Percentiles rank a stretch among this genome's conserved stretches.
Conservation (phyloP, 2,888 invertebrate species). For the Helicoverpa assulta region DNA sequence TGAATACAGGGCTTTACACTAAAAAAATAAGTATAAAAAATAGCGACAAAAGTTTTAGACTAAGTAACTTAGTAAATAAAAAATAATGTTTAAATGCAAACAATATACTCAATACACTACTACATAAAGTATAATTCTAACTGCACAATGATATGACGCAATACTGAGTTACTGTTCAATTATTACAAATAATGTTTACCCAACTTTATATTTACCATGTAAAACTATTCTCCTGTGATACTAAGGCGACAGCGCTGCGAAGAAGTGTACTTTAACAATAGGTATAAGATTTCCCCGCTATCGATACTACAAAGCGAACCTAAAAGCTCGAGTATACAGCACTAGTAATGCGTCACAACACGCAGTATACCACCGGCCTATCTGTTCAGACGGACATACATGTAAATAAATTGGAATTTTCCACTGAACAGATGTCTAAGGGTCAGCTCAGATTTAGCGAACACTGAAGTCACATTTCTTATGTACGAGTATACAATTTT, state of each 20-base stretch:
- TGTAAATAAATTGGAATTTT: background rate
- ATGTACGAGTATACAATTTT: background rate
- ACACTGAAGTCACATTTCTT: background rate
- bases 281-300: background rate
- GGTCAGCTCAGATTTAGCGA: background rate
- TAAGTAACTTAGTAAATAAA: conserved; percentile 32
- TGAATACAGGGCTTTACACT: conserved; percentile 21
- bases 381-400: background rate
- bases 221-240: too few species aligned
- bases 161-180: conserved; percentile 41
- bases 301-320: conserved; percentile 8
- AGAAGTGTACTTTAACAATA: background rate
- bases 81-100: conserved; percentile 53
- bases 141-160: conserved; percentile 51
- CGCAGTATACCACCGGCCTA: conserved; percentile 23
- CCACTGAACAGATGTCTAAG: background rate
- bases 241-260: background rate
- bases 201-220: too few species aligned
- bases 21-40: conserved; percentile 19
- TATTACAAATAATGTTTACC: conserved; percentile 12
- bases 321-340: conserved; percentile 33
- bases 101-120: conserved; percentile 43
- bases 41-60: background rate
- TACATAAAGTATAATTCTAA: conserved; percentile 30
- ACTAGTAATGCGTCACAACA: conserved; percentile 56